phyloP scores from a whole-genome alignment of 2,888 invertebrate genomes.

The Agriopis aurantiaria region DNA sequence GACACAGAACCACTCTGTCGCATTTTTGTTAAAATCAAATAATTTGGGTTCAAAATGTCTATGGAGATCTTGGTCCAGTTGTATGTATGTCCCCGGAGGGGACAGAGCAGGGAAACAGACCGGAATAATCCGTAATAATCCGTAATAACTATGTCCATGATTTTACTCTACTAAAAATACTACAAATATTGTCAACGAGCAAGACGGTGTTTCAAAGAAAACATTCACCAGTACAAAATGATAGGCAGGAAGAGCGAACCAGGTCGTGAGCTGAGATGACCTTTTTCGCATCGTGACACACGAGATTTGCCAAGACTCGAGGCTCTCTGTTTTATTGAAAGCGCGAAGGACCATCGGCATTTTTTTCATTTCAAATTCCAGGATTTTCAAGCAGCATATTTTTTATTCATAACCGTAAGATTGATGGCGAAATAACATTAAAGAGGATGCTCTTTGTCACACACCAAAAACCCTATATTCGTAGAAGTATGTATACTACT shows the following conservation, averaged over 20 bases:
- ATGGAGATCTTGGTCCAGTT: no score
- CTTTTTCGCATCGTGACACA: conserved; percentile 40
- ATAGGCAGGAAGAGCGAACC: conserved; percentile 35
- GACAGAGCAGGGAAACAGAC: not conserved
- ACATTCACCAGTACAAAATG: conserved; percentile 7
- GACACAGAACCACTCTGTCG: no score
- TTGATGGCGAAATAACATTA: not conserved
- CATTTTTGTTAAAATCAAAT: no score
- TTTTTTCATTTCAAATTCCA: conserved; percentile 11
- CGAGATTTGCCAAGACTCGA: conserved; percentile 23
- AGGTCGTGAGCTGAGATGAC: conserved; percentile 37
- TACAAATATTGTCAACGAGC: not conserved
- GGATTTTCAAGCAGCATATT: not conserved
- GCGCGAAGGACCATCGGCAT: conserved; percentile 14
- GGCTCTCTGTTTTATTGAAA: conserved; percentile 15
- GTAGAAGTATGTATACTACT: no score
- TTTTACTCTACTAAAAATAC: not conserved
- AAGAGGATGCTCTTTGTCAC: not conserved
- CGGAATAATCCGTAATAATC: not conserved
- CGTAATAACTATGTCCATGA: not conserved
- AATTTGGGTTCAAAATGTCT: no score
- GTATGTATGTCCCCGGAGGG: no score
- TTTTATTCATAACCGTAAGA: not conserved
- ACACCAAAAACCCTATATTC: not conserved
- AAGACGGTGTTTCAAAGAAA: conserved; percentile 16